These are phyloP conservation scores for Pseudococcus viburni DNA, from an alignment of 2,888 invertebrate genomes.

Conservation along the genomic window DNA sequence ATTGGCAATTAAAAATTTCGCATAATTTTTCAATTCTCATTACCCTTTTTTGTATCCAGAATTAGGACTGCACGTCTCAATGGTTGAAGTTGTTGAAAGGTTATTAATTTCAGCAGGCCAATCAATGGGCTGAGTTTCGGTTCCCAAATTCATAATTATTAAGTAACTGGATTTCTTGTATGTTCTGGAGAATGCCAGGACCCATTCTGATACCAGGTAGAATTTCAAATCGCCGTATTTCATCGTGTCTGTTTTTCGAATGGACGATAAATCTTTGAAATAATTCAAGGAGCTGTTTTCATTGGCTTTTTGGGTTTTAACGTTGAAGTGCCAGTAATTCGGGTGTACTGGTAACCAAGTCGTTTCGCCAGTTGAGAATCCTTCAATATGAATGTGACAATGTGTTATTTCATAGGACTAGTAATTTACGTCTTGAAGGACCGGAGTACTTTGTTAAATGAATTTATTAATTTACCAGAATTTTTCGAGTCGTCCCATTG, in stretches of 20 bases:
- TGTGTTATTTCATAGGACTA: too few species aligned
- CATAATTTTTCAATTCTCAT: constrained; percentile 70
- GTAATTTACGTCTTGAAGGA: too few species aligned
- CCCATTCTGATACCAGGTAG: background rate
- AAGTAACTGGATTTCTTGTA: background rate
- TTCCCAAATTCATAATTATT: background rate
- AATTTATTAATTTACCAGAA: constrained; percentile 72
- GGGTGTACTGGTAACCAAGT: background rate
- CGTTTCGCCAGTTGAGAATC: background rate
- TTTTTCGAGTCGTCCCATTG: constrained; percentile 77
- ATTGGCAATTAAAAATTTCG: too few species aligned
- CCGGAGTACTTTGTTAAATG: too few species aligned
- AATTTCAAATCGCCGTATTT: background rate
- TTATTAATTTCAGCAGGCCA: background rate
- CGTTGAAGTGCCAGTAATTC: background rate
- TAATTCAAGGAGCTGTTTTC: background rate
- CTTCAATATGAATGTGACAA: background rate
- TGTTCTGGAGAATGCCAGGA: background rate
- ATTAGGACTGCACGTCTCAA: background rate
- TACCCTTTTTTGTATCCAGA: constrained; percentile 71
- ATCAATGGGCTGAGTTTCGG: background rate
- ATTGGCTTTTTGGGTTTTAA: background rate
- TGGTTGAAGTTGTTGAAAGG: background rate
- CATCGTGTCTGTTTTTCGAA: background rate
- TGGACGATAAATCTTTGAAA: background rate